Percentiles rank a stretch among this genome's conserved stretches.
Evolutionary conservation across 2,797 vertebrate genomes (phyloP).

Genomic region (Sylvia borin): DNA sequence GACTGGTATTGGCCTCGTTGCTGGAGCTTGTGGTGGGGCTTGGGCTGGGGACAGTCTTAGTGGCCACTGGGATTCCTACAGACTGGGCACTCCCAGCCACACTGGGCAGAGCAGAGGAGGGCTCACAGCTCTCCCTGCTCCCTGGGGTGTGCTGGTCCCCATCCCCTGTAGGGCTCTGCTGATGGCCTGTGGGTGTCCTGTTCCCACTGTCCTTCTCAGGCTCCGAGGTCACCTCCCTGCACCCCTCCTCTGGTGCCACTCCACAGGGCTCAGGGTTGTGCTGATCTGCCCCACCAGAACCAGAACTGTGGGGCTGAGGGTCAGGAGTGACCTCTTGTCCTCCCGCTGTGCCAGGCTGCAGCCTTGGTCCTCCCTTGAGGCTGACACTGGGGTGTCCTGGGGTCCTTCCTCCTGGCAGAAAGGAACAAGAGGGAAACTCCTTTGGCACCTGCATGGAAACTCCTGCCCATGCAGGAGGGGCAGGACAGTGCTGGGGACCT

Average conservation of each 20-base stretch:
- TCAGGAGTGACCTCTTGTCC: background rate
- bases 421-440: background rate
- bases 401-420: conserved; percentile 30
- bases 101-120: background rate
- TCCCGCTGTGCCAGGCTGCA: background rate
- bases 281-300: background rate
- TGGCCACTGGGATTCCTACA: background rate
- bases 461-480: rapidly evolving
- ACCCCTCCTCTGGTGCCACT: background rate
- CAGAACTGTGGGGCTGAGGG: background rate
- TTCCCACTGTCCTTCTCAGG: background rate
- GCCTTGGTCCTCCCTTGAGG: background rate
- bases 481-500: background rate
- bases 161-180: background rate
- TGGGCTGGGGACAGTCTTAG: background rate
- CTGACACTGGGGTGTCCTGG: background rate
- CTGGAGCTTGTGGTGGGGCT: background rate
- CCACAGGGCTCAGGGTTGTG: background rate
- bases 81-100: background rate
- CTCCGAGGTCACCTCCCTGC: background rate
- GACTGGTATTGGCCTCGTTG: background rate
- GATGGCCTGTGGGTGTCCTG: rapidly evolving
- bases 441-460: background rate
- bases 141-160: background rate
- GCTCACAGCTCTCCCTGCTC: background rate